Evolutionary conservation across 30 jellyfish, hydroid and myxozoan species (phyloP).

Genomic region (Pelagia noctiluca): DNA sequence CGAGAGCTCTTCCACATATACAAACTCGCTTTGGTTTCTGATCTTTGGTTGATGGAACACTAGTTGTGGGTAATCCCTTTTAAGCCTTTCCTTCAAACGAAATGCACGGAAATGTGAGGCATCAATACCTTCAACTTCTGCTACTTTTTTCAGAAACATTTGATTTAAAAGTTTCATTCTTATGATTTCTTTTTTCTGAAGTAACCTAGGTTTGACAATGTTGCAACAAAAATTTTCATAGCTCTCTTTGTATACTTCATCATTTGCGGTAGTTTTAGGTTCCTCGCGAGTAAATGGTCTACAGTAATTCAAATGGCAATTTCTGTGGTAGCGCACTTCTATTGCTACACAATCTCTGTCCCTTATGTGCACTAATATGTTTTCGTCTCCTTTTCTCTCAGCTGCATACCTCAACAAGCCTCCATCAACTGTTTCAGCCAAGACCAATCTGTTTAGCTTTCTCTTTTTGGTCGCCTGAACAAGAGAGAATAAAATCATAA

Average conservation of each 20-base stretch:
- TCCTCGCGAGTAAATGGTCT: slow-evolving; percentile 14
- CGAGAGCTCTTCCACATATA: slow-evolving; percentile 18
- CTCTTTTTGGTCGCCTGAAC: slow-evolving; percentile 14
- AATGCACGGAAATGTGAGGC: slow-evolving; percentile 14
- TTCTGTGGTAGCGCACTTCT: background rate
- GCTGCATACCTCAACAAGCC: slow-evolving; percentile 22
- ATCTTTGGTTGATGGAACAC: slow-evolving; percentile 8
- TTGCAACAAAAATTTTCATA: background rate
- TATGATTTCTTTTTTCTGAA: background rate
- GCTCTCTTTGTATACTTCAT: no score
- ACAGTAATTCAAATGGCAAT: background rate
- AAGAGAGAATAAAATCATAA: no score
- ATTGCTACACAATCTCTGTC: slow-evolving; percentile 26
- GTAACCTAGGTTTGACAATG: slow-evolving; percentile 4
- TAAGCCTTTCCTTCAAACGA: slow-evolving; percentile 18
- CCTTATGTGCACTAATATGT: slow-evolving; percentile 9
- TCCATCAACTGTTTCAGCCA: slow-evolving; percentile 26
- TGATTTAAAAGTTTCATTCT: no score
- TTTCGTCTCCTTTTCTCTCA: slow-evolving; percentile 5
- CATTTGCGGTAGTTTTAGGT: background rate
- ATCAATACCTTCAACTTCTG: slow-evolving; percentile 25
- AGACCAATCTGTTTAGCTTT: slow-evolving; percentile 11
- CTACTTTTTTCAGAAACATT: no score
- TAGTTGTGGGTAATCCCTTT: slow-evolving; percentile 13
- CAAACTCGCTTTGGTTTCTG: slow-evolving; percentile 30